Conservation (phyloP, 92 coral and sea anemone species). For the Palythoa caribaeorum region DNA sequence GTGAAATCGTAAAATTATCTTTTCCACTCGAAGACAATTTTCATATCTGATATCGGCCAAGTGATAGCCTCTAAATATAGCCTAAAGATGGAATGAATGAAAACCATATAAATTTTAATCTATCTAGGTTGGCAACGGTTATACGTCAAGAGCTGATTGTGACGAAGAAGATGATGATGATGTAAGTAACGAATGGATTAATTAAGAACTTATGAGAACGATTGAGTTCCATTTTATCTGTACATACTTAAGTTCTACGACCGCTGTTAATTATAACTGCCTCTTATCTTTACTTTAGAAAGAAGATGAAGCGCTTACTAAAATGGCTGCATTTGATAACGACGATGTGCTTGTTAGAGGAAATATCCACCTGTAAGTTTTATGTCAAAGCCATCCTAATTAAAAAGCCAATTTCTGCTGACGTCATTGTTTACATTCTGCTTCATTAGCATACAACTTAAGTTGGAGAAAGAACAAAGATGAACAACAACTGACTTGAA, state of each 20-base stretch:
- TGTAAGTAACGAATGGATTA: background rate
- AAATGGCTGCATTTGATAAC: constrained; percentile 85
- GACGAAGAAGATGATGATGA: constrained; percentile 24
- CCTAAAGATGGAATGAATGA: background rate
- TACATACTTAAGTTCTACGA: background rate
- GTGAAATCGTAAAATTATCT: too few relatives aligned
- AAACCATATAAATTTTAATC: background rate
- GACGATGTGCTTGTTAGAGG: constrained; percentile 96
- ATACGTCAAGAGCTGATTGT: constrained; percentile 2
- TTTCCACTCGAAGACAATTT: too few relatives aligned
- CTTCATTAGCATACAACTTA: too few relatives aligned
- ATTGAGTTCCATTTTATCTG: background rate
- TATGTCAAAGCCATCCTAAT: too few relatives aligned
- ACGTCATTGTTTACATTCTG: too few relatives aligned
- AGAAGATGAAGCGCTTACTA: constrained; percentile 77
- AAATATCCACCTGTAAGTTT: constrained; percentile 86
- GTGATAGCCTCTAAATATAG: too few relatives aligned
- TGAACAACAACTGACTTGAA: too few relatives aligned
- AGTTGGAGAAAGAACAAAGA: too few relatives aligned
- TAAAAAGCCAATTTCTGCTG: too few relatives aligned
- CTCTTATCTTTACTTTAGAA: constrained; percentile 39
- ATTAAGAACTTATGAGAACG: background rate
- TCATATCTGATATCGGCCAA: too few relatives aligned
- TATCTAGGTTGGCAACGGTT: constrained; percentile 19
- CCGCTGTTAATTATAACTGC: background rate